Conservation (phyloP, 2,888 invertebrate species). For the Agrotis clavis region DNA sequence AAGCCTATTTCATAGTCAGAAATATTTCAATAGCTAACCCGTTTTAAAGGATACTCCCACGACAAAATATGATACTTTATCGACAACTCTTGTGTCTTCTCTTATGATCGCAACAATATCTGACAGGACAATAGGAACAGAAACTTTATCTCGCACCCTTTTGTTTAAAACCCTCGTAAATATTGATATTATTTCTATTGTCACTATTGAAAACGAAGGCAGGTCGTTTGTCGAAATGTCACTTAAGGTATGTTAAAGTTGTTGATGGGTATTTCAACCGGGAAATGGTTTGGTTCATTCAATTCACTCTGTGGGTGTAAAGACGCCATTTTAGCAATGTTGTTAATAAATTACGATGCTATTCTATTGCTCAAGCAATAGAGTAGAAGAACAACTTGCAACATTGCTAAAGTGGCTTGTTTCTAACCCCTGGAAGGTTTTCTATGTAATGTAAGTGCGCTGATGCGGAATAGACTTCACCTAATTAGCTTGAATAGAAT, state of each 20-base stretch:
- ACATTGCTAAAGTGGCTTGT: no score
- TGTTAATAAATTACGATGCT: no score
- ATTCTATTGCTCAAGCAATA: no score
- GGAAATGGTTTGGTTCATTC: constrained; percentile 13
- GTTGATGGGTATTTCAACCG: constrained; percentile 2
- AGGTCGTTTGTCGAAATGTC: constrained; percentile 28
- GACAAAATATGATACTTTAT: constrained; percentile 51
- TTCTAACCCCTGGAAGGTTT: background rate
- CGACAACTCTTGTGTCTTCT: constrained; percentile 24
- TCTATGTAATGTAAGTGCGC: background rate
- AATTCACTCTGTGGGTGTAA: constrained; percentile 10
- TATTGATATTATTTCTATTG: constrained; percentile 47
- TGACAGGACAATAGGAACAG: constrained; percentile 44
- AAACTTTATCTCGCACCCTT: constrained; percentile 53
- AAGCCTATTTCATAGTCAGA: background rate
- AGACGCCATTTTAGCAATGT: no score
- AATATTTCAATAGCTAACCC: constrained; percentile 22
- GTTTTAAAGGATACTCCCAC: constrained; percentile 18
- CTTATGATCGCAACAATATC: constrained; percentile 39
- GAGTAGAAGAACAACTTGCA: no score
- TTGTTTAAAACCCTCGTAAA: constrained; percentile 44
- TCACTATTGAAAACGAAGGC: constrained; percentile 12
- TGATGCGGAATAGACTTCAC: constrained; percentile 4
- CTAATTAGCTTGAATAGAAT: background rate
- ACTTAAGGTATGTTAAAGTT: constrained; percentile 4